These are phyloP conservation scores for Macquaria australasica DNA, from an alignment of 2,113 vertebrate species.

Conservation along the genomic window DNA sequence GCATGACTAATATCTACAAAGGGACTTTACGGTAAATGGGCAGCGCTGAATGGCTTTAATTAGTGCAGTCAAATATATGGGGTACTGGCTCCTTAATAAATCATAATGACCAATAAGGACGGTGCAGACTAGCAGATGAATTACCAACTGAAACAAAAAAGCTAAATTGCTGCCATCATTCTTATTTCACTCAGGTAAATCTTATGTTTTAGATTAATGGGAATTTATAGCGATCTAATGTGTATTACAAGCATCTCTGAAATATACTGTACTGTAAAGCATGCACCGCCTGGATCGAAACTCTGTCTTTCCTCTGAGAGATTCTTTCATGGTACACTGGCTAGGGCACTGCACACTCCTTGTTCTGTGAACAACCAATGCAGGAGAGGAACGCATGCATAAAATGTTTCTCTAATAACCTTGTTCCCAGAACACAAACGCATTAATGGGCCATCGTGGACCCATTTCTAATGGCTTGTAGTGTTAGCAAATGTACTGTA, in stretches of 20 bases:
- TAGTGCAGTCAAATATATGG: constrained; percentile 32
- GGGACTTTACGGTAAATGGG: constrained; percentile 22
- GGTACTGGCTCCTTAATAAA: constrained; percentile 32
- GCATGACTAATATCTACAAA: constrained; percentile 35
- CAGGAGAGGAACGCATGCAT: constrained; percentile 53
- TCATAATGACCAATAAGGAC: constrained; percentile 37
- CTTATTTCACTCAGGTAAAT: neutral
- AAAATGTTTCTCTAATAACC: constrained; percentile 65
- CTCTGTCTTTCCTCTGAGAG: constrained; percentile 20
- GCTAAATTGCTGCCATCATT: neutral
- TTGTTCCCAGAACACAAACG: constrained; percentile 60
- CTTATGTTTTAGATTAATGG: neutral
- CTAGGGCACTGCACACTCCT: constrained; percentile 1
- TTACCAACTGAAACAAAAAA: neutral
- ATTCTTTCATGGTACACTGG: constrained; percentile 47
- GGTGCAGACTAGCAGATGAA: constrained; percentile 14
- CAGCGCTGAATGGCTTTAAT: constrained; percentile 38
- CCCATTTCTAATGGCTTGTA: constrained; percentile 59
- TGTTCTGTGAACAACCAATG: neutral
- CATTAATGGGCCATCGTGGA: constrained; percentile 60
- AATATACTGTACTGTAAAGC: neutral
- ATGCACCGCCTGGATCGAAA: neutral
- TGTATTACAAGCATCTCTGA: neutral
- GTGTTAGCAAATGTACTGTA: constrained; percentile 53
- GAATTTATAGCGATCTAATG: neutral